These are phyloP conservation scores for Mythimna lalbum DNA, from an alignment of 2,888 invertebrate species.

Conservation along the genomic window DNA sequence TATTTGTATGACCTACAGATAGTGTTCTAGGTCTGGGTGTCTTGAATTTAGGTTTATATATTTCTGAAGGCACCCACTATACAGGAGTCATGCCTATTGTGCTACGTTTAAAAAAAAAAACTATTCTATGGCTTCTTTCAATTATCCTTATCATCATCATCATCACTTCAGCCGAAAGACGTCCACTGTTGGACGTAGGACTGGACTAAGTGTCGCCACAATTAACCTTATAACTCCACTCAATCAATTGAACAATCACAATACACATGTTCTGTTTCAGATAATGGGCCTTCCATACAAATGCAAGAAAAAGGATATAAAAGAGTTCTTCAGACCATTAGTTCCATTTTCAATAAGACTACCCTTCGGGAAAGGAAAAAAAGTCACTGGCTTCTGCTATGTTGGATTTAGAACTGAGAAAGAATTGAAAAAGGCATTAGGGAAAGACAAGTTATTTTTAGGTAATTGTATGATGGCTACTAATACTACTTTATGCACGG, in stretches of 20 bases:
- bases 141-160: no score
- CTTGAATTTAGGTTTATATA: no score
- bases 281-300: slow-evolving; percentile 94
- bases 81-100: no score
- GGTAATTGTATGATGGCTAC: slow-evolving; percentile 86
- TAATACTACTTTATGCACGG: neutral
- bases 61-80: no score
- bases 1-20: no score
- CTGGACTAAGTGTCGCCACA: no score
- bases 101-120: no score
- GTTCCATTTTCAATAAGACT: slow-evolving; percentile 95
- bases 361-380: slow-evolving; percentile 91
- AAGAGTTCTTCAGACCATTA: slow-evolving; percentile 95
- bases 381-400: slow-evolving; percentile 96
- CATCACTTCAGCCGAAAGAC: no score
- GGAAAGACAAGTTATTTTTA: slow-evolving; percentile 96
- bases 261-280: slow-evolving; percentile 87
- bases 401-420: slow-evolving; percentile 97
- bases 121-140: no score
- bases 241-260: neutral
- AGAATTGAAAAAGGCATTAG: slow-evolving; percentile 94
- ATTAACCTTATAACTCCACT: no score
- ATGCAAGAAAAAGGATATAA: slow-evolving; percentile 95
- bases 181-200: no score
- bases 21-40: no score